Evolutionary conservation across 2,797 vertebrate species (phyloP), one percentile per base, ranked within the genome.

Genomic region (Myripristis jacobus): DNA sequence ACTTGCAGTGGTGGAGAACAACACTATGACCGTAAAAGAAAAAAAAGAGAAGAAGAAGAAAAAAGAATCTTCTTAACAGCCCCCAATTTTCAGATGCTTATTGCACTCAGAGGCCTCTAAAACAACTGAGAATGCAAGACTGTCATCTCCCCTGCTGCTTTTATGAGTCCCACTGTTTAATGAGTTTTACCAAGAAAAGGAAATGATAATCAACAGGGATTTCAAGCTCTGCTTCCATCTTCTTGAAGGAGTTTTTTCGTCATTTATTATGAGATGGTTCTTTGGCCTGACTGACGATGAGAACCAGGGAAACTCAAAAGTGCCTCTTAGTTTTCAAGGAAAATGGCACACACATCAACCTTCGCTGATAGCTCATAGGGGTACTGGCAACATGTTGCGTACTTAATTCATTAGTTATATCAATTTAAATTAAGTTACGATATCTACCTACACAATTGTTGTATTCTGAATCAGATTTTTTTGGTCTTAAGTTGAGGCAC

Each of bases 111-210:
- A 91, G 86, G 87, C 87, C 87, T 88, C 81, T 80, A 88, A 92
- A 89, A 88, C 85, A 85, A 88, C 82, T 66, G 84, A 88, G 82
- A 89, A 81, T 80, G 80, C 84, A 82, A 88, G 78, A 83, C 87
- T 90, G 90, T 88, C 85, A 81, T 85, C 85, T 88, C 84, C 84
- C 91, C 89, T 53, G 87, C 88, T 88, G 81, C 80, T 92, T 90
- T 90, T 85, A 91, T 78, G 86, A 90, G 79, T 84, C 80, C 68
- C 76, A 80, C 84, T 83, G 75, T 90, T 91, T 92, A 92, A 94
- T 92, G 89, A 87, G 88, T 91, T 92, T 91, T 87, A 92, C 87
- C 79, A 88, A 87, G 87, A 91, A 89, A 86, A 87, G 77, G 75
- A 90, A 88, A 87, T 87, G 77, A 89, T 91, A 82, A 91, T 91